phyloP scores from a whole-genome alignment of 2,113 vertebrate genomes.

The Sebastes fasciatus region DNA sequence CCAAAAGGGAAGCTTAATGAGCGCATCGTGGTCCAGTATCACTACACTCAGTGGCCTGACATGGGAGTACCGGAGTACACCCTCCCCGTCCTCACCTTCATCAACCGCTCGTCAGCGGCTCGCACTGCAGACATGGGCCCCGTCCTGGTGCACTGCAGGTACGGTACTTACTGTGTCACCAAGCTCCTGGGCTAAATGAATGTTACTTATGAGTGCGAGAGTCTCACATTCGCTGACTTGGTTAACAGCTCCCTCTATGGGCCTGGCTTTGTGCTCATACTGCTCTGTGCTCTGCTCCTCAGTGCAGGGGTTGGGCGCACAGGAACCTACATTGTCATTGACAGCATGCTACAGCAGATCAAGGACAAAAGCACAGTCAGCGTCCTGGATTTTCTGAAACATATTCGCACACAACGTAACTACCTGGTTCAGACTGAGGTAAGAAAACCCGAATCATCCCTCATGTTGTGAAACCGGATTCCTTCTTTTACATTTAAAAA shows the following conservation, averaged over 20 bases:
- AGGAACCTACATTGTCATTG: slow-evolving; percentile 98
- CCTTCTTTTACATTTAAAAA: slow-evolving; percentile 32
- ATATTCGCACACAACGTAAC: slow-evolving; percentile 99
- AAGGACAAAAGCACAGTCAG: slow-evolving; percentile 99
- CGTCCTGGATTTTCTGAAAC: slow-evolving; percentile 98
- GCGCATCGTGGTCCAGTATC: slow-evolving; percentile 92
- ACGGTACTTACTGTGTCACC: slow-evolving; percentile 16
- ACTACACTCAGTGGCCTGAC: slow-evolving; percentile 99
- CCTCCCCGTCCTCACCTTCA: slow-evolving; percentile 96
- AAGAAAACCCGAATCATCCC: slow-evolving; percentile 59
- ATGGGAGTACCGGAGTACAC: slow-evolving; percentile 98
- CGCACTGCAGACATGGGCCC: slow-evolving; percentile 90
- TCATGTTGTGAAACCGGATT: slow-evolving; percentile 25
- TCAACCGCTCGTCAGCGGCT: slow-evolving; percentile 93
- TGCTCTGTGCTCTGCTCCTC: slow-evolving; percentile 50
- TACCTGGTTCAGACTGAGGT: slow-evolving; percentile 99
- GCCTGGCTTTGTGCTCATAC: slow-evolving; percentile 32
- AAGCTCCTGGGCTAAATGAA: slow-evolving; percentile 22
- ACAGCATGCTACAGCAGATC: slow-evolving; percentile 99
- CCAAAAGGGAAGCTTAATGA: slow-evolving; percentile 93
- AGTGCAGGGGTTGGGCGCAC: slow-evolving; percentile 98
- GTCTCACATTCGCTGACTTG: slow-evolving; percentile 35
- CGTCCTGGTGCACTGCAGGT: slow-evolving; percentile 99
- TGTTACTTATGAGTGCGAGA: slow-evolving; percentile 23
- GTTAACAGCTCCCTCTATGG: slow-evolving; percentile 39